Base-by-base conservation (phyloP, 2,888 invertebrate genomes). In the Ophion obscuratus region DNA sequence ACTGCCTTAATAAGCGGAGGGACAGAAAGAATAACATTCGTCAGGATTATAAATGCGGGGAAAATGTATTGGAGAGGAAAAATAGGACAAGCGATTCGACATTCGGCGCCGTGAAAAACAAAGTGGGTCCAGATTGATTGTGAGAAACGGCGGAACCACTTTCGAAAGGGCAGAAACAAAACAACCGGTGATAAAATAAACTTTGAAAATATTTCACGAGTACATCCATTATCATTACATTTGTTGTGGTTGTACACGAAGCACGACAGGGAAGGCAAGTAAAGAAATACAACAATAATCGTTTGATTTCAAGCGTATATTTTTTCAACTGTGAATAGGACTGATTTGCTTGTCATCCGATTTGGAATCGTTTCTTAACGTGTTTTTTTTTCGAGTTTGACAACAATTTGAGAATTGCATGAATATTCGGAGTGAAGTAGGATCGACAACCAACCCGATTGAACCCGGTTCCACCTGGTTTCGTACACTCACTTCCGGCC, bases 231-330 rank as follows among this genome's bases (percentile, higher is more conserved):
- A 47, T 14, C 10, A 11, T 14, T 53, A 53, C 5, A 53, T 53
- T 53, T 53, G 14, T 53, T 17, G 17, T 53, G 4, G 14, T 4
- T 53, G 53, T 14, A 53, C 53, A 53, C 53, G 14, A 53, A 53
- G 17, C 17, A 14, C 3, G 53, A 17, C 53, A 53, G 9, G 40
- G 5, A 40, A 6, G 40, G 0, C 40, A 40, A 40, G 9, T 40
- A 40, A 53, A 53, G 14, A 53, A 53, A 53, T 17, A 53, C 53
- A 2, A 53, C 11, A 53, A 14, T 53, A 5, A 53, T 11, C 11
- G 5, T 53, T 53, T 53, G 53, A 53, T 53, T 53, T 14, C 53
- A 53, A 53, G 53, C 53, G 53, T 53, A 53, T 73, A 79, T 84
- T 81, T 44, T 4, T 53, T 53, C 53, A 53, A 53, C 53, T 53